These are phyloP conservation scores for Zeus faber DNA, from an alignment of 2,113 vertebrate species.

Conservation along the genomic window DNA sequence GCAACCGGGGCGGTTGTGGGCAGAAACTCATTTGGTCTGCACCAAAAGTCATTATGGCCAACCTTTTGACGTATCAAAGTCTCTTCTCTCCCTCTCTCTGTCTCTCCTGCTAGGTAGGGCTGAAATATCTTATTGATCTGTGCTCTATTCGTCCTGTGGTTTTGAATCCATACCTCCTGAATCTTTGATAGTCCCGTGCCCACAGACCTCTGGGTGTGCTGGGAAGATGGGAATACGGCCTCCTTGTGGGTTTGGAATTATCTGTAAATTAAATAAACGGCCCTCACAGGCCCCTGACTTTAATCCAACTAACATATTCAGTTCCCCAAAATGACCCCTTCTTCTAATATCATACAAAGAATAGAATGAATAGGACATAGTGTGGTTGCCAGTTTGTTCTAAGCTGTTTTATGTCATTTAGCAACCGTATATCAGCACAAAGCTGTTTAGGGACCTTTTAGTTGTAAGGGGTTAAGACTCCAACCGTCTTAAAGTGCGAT, in stretches of 20 bases:
- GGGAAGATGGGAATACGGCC: background rate
- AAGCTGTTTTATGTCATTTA: too few species aligned
- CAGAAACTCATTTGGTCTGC: slow-evolving; percentile 37
- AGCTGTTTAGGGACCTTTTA: too few species aligned
- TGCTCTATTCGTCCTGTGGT: slow-evolving; percentile 47
- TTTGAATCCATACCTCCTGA: slow-evolving; percentile 44
- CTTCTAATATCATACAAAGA: too few species aligned
- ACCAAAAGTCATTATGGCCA: slow-evolving; percentile 35
- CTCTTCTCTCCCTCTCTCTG: slow-evolving; percentile 14
- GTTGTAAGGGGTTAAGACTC: too few species aligned
- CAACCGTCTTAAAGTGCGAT: too few species aligned
- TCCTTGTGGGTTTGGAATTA: slow-evolving; percentile 22
- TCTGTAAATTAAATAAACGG: too few species aligned
- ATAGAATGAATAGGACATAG: too few species aligned
- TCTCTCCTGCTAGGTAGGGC: slow-evolving; percentile 29
- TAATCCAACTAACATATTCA: too few species aligned
- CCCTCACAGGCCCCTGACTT: too few species aligned
- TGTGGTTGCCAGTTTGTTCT: too few species aligned
- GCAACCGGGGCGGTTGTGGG: slow-evolving; percentile 3
- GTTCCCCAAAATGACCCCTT: too few species aligned
- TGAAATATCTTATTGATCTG: slow-evolving; percentile 44
- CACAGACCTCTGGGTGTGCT: slow-evolving; percentile 3
- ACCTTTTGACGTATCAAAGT: slow-evolving; percentile 26
- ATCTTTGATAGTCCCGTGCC: slow-evolving; percentile 38
- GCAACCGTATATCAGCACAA: too few species aligned